A percentile compares a stretch with the other conserved stretches of the same genome.
Evolutionary conservation across 2,113 vertebrate species (phyloP).

Genomic region (Hyperoodon ampullatus): DNA sequence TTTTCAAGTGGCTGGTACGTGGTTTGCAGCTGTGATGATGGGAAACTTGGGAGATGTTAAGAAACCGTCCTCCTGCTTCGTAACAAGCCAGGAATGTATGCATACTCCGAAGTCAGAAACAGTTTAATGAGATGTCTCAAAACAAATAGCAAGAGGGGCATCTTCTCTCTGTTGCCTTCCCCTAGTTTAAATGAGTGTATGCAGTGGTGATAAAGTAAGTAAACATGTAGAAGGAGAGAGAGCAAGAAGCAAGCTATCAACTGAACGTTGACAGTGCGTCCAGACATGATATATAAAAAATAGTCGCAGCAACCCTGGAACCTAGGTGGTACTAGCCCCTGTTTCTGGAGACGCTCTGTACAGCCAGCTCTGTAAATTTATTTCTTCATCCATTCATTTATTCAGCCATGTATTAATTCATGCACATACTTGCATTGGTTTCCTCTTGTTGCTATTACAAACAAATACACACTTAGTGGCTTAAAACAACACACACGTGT

Average conservation of each 20-base stretch:
- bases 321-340: fast-evolving
- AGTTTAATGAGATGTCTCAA: neutral
- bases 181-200: neutral
- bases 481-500: neutral
- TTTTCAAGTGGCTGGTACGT: neutral
- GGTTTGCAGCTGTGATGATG: neutral
- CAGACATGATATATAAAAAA: fast-evolving
- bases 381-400: too few species aligned
- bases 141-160: neutral
- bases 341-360: fast-evolving
- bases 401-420: too few species aligned
- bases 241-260: fast-evolving
- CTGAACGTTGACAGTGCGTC: fast-evolving
- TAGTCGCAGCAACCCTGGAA: fast-evolving
- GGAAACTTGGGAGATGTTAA: neutral
- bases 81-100: neutral
- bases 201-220: too few species aligned
- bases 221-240: fast-evolving
- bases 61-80: neutral
- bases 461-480: neutral
- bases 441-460: neutral
- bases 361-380: fast-evolving
- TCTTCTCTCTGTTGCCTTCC: neutral
- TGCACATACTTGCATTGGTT: fast-evolving
- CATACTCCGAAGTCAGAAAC: fast-evolving